Evolutionary conservation across 1,140 invertebrate species (phyloP).

Genomic region (Pogonus chalceus): DNA sequence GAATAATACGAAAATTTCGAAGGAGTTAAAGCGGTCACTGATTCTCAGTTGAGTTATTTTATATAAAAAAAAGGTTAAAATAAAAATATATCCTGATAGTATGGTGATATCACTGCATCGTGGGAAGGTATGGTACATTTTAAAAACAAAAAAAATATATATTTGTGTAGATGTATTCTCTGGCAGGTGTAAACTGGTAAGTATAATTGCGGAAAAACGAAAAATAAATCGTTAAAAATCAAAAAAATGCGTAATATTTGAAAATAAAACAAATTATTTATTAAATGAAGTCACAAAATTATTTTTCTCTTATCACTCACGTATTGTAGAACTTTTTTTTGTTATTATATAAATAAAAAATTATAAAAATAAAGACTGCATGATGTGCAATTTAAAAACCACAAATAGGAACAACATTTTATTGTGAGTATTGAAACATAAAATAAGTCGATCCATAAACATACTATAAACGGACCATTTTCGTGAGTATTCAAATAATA

Average conservation of each 20-base stretch:
- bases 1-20: too few species aligned
- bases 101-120: slow-evolving; percentile 9
- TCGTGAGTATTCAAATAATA: slow-evolving; percentile 1
- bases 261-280: too few species aligned
- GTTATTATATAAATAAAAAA: too few species aligned
- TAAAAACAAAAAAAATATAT: slow-evolving; percentile 8
- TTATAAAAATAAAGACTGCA: too few species aligned
- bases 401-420: not conserved
- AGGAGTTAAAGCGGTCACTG: too few species aligned
- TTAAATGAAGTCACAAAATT: too few species aligned
- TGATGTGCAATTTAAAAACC: not conserved
- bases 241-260: too few species aligned
- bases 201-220: not conserved
- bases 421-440: not conserved
- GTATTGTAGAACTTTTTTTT: too few species aligned
- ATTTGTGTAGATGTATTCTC: slow-evolving; percentile 1
- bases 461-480: not conserved
- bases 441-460: not conserved
- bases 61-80: too few species aligned
- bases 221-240: too few species aligned
- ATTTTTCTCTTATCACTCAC: too few species aligned
- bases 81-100: not conserved
- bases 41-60: too few species aligned
- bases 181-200: not conserved
- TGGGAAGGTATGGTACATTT: slow-evolving; percentile 12